Conservation (phyloP, 2,113 vertebrate genomes). For the Pampusana beccarii region DNA sequence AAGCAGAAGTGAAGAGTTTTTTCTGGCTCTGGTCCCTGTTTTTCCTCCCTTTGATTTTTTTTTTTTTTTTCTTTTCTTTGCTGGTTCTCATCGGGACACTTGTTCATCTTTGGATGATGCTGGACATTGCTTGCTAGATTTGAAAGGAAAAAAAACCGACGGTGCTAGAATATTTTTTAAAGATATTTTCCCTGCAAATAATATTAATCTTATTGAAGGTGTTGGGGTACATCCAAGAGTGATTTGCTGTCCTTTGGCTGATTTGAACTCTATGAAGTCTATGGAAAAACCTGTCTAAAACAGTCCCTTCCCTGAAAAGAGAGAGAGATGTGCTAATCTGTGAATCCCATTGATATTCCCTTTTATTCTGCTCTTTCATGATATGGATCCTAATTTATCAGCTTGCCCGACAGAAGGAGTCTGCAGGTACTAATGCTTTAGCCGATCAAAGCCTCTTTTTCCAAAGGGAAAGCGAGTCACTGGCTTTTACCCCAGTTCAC, state of each 20-base stretch:
- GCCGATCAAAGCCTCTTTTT: not conserved
- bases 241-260: not conserved
- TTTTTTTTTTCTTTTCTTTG: not conserved
- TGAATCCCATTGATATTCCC: not conserved
- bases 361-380: not conserved
- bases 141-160: not conserved
- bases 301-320: not conserved
- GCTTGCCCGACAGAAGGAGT: not conserved
- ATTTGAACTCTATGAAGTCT: not conserved
- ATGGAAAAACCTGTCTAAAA: not conserved
- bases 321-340: not conserved
- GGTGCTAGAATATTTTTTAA: not conserved
- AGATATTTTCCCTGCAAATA: not conserved
- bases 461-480: not conserved
- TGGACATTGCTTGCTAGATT: not conserved
- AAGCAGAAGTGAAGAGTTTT: not conserved
- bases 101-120: not conserved
- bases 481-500: not conserved
- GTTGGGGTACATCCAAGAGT: not conserved
- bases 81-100: not conserved
- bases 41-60: not conserved
- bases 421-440: not conserved
- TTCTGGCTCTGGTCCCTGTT: not conserved
- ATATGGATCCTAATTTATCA: not conserved
- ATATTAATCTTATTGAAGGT: not conserved